phyloP scores from a whole-genome alignment of 92 coral and sea anemone species.

The Desmophyllum pertusum region DNA sequence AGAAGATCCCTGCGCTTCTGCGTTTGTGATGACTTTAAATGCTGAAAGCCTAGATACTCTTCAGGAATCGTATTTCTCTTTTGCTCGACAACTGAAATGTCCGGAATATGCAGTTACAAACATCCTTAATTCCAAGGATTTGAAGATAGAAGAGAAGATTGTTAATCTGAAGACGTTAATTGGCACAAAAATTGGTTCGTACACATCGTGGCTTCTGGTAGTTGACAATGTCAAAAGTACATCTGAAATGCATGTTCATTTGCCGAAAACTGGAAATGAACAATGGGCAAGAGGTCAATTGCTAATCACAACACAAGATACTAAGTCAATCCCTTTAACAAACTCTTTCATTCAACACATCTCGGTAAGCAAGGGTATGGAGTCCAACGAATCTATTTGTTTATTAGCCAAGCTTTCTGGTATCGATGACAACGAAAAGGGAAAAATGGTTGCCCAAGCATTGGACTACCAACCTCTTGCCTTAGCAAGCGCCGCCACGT shows the following conservation, averaged over 20 bases:
- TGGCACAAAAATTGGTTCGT: not conserved
- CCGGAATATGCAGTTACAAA: not conserved
- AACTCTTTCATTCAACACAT: not conserved
- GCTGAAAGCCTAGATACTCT: not conserved
- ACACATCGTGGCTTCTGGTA: not conserved
- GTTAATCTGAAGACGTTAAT: not conserved
- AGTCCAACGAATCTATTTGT: not conserved
- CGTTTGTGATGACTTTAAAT: conserved; percentile 1
- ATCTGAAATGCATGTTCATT: not conserved
- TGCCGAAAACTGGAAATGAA: not conserved
- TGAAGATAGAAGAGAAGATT: not conserved
- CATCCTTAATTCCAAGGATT: not conserved
- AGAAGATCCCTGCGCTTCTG: not conserved
- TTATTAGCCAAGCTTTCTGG: not conserved
- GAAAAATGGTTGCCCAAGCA: not conserved
- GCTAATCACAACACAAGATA: not conserved
- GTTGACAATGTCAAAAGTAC: not conserved
- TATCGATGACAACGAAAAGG: not conserved
- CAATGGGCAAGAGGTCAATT: not conserved
- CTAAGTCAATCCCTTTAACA: not conserved
- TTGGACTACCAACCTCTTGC: conserved; percentile 4
- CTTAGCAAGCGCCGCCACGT: conserved; percentile 1
- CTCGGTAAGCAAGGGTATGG: not conserved
- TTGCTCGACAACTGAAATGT: not conserved
- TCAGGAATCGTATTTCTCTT: not conserved